Evolutionary conservation across 2,113 vertebrate genomes (phyloP), one percentile per base, ranked within the genome.

Genomic region (Sorex araneus): DNA sequence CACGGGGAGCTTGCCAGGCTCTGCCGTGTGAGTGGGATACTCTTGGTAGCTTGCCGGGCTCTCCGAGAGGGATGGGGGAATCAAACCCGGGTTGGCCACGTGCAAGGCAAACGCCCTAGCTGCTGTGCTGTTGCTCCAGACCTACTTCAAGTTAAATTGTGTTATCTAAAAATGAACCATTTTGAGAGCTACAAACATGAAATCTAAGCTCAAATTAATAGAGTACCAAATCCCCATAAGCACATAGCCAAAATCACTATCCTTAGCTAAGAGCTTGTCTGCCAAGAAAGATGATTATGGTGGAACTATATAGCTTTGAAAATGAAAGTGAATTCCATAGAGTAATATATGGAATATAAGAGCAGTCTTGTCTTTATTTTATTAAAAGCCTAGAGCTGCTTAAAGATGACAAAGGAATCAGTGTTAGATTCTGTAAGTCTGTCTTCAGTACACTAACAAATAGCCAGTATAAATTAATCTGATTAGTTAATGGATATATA

Each of bases 221-320:
- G 40, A 97, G 94, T 92, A 96, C 89, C 92, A 94, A 96, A 94
- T 87, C 96, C 87, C 63, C 92, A 89, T 96, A 97, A 94, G 85
- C 94, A 96, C 93, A 92, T 89, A 95, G 95, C 75, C 90, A 96
- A 96, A 87, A 97, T 97, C 96, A 96, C 92, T 96, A 97, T 92
- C 92, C 95, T 96, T 96, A 92, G 89, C 90, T 97, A 89, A 97
- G 96, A 96, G 94, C 94, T 88, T 95, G 97, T 97, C 94, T 97
- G 94, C 93, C 93, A 96, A 97, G 97, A 97, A 94, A 95, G 95
- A 93, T 93, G 93, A 95, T 95, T 95, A 90, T 28, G 47, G 96
- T 92, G 90, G 82, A 96, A 96, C 93, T 92, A 91, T 75, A 97
- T 97, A 96, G 95, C 91, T 96, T 87, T 84, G 94, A 94, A 92